A percentile compares a stretch with the other conserved stretches of the same genome.
Conservation (phyloP, 1,140 invertebrate species). For the Bursaphelenchus mucronatus region DNA sequence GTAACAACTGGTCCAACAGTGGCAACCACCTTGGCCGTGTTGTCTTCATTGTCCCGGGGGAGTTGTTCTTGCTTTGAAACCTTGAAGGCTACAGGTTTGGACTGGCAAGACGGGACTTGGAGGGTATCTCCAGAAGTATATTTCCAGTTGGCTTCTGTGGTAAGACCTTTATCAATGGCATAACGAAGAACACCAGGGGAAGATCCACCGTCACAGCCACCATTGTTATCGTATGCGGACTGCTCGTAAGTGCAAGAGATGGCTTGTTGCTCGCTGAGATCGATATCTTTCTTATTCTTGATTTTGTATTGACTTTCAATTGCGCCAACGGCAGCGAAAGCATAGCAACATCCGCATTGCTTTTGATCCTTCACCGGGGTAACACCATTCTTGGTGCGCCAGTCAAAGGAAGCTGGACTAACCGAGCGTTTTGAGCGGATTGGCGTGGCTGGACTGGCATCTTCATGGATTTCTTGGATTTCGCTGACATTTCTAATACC, state of each 20-base stretch:
- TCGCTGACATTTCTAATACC: too few relatives aligned
- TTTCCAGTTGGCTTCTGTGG: slow-evolving; percentile 19
- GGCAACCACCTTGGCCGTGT: slow-evolving; percentile 37
- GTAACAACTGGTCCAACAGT: slow-evolving; percentile 31
- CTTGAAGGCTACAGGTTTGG: slow-evolving; percentile 15
- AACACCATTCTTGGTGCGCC: too few relatives aligned
- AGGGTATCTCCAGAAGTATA: slow-evolving; percentile 7
- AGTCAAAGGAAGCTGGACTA: too few relatives aligned
- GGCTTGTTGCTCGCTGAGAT: slow-evolving; percentile 37
- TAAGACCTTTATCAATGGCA: slow-evolving; percentile 29
- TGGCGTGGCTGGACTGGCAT: too few relatives aligned
- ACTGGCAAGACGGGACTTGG: not conserved
- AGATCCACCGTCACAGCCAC: slow-evolving; percentile 33
- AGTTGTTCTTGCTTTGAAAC: slow-evolving; percentile 22
- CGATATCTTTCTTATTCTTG: slow-evolving; percentile 5
- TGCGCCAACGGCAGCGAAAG: slow-evolving; percentile 30
- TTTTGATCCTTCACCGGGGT: too few relatives aligned
- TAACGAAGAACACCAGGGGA: slow-evolving; percentile 39
- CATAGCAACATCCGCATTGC: slow-evolving; percentile 34
- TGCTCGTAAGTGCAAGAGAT: slow-evolving; percentile 28
- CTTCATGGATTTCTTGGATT: too few relatives aligned
- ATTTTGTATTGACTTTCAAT: slow-evolving; percentile 31
- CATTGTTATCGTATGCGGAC: slow-evolving; percentile 13
- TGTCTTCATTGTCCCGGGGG: slow-evolving; percentile 23
- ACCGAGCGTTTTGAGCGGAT: too few relatives aligned